phyloP scores from a whole-genome alignment of 2,797 vertebrate species.

The Megaceryle alcyon region DNA sequence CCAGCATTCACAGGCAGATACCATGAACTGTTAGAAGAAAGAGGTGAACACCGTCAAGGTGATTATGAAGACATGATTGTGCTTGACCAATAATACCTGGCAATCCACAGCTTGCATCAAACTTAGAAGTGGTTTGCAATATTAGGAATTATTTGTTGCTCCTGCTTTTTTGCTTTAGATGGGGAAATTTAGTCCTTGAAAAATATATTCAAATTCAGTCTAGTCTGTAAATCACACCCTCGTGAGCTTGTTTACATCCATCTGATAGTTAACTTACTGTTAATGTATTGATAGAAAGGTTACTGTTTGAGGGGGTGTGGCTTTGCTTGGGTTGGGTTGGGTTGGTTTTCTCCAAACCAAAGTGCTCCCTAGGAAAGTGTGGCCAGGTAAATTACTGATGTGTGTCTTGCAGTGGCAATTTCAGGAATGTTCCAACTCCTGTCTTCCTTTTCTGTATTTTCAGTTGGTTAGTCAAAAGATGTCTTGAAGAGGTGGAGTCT shows the following conservation, averaged over 20 bases:
- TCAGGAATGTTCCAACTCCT: slow-evolving; percentile 29
- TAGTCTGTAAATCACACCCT: neutral
- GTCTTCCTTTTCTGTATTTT: slow-evolving; percentile 31
- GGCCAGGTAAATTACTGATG: neutral
- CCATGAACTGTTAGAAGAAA: neutral
- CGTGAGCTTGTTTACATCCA: neutral
- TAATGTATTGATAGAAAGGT: neutral
- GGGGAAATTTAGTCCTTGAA: neutral
- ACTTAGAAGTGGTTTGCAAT: neutral
- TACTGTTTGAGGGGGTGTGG: neutral
- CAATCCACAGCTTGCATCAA: neutral
- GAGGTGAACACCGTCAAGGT: neutral
- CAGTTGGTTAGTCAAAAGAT: slow-evolving; percentile 8
- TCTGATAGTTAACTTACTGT: neutral
- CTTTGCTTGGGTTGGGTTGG: neutral
- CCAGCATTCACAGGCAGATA: neutral
- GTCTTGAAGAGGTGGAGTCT: slow-evolving; percentile 20
- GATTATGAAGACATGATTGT: neutral
- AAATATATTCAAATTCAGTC: neutral
- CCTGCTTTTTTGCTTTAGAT: neutral
- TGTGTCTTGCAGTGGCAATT: neutral
- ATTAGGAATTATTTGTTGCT: neutral
- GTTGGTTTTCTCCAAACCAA: neutral
- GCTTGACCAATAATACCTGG: neutral
- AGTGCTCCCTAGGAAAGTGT: neutral